These are phyloP conservation scores for Creontiades dilutus DNA, from an alignment of 2,888 invertebrate genomes.

Conservation along the genomic window DNA sequence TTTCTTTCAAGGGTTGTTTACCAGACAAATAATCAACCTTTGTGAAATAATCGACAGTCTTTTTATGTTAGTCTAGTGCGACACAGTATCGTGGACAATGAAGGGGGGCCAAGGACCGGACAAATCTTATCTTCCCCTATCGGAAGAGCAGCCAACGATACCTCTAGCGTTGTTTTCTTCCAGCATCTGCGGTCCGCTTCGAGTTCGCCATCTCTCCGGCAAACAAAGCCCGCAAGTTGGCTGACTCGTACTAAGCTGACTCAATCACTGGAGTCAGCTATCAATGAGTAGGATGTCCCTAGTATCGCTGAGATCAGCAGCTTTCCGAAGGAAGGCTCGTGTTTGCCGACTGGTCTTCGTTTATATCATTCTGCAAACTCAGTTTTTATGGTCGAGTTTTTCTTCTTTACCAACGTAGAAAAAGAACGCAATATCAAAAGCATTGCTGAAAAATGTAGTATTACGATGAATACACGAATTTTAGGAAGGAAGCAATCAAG, in stretches of 20 bases:
- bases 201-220: not conserved
- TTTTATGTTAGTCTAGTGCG: too few species aligned
- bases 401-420: too few species aligned
- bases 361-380: not conserved
- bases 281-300: slow-evolving; percentile 17
- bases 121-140: not conserved
- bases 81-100: not conserved
- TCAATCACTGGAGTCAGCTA: slow-evolving; percentile 13
- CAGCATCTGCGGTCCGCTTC: not conserved
- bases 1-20: too few species aligned
- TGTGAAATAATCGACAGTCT: too few species aligned
- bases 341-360: not conserved
- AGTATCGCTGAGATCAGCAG: not conserved
- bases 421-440: too few species aligned
- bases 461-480: too few species aligned
- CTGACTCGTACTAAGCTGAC: not conserved
- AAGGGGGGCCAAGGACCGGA: not conserved
- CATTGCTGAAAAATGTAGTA: too few species aligned
- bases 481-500: too few species aligned
- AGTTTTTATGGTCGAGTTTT: not conserved
- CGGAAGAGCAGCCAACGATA: not conserved
- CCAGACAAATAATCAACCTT: too few species aligned
- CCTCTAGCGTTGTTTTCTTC: not conserved
- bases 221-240: not conserved
- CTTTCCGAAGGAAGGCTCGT: not conserved